Evolutionary conservation across 1,140 invertebrate species (phyloP), one percentile per base, ranked within the genome.

Genomic region (Atta texana): DNA sequence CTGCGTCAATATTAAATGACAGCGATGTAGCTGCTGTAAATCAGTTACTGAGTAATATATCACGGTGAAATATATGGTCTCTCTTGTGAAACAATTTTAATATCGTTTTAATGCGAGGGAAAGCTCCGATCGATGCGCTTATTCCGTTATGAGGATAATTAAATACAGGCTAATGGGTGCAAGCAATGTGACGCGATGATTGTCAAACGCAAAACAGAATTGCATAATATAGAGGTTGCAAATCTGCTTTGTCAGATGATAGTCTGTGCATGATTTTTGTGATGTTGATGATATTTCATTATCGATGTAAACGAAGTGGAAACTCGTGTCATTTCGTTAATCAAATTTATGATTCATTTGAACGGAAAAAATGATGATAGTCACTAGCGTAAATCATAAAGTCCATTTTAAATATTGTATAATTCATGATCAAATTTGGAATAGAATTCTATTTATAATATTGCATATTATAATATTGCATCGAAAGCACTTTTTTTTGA

Each of bases 11-110:
- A 72, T 89, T 89, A 89, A 55, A 21, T 44, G 74, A 66, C 82
- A 34, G 44, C 74, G 66, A 80, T 89, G 88, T 86, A 78, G 0
- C 34, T 34, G 44, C 44, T 76, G 68, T 89, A 86, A 86, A 86
- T 89, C 87, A 89, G 69, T 89, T 78, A 61, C 59, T 10, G 57
- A 59, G 74, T 78, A 89, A 88, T 68, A 7, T 34, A 77, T 16
- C 51, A 68, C 64, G 51, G n/a, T 21, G 57, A 57, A 88, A 66
- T 69, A 66, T 87, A 66, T 14, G 31, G n/a, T 82, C 31, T 49
- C 53, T 63, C 57, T 68, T 59, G 55, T 51, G 28, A 28, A 75
- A 51, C 7, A 28, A 81, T 88, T 88, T 69, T 75, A 66, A 85
- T 71, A 28, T 71, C 34, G 6, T 80, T 80, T 80, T 55, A 69